Evolutionary conservation across 2,113 vertebrate genomes (phyloP).

Genomic region (Pterocles orientalis): DNA sequence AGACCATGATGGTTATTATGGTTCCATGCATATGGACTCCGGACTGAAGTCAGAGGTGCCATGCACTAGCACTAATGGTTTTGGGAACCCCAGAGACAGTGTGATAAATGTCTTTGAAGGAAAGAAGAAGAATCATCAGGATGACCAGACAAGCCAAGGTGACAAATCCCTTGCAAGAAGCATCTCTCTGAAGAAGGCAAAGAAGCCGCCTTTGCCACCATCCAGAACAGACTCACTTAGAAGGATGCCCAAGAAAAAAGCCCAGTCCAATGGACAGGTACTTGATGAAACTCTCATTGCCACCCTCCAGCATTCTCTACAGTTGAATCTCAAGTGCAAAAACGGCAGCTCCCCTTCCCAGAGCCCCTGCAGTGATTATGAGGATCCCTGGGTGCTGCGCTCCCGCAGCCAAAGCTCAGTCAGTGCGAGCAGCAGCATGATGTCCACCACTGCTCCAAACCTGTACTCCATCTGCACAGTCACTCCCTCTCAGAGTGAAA

Average conservation of each 20-base stretch:
- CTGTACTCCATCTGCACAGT: conserved; percentile 87
- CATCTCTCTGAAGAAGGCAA: conserved; percentile 93
- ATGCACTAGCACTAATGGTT: conserved; percentile 70
- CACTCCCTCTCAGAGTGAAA: conserved; percentile 92
- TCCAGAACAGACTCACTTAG: conserved; percentile 93
- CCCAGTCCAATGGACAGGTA: conserved; percentile 74
- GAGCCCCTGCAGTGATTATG: conserved; percentile 92
- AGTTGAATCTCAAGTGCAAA: conserved; percentile 84
- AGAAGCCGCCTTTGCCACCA: conserved; percentile 91
- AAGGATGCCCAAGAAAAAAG: conserved; percentile 82
- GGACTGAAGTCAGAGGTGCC: conserved; percentile 76
- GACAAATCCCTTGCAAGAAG: conserved; percentile 86
- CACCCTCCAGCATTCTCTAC: conserved; percentile 90
- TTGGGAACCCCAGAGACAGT: conserved; percentile 82
- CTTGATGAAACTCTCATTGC: conserved; percentile 92
- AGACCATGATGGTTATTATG: conserved; percentile 86
- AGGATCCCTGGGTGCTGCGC: conserved; percentile 91
- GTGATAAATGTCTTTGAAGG: conserved; percentile 85
- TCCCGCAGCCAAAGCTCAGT: conserved; percentile 91
- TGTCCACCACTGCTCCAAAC: conserved; percentile 81
- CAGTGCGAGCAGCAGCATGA: conserved; percentile 85
- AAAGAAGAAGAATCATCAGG: conserved; percentile 75
- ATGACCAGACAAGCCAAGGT: conserved; percentile 74
- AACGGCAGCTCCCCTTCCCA: conserved; percentile 88
- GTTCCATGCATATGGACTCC: conserved; percentile 81